A percentile compares a stretch with the other conserved stretches of the same genome.
Evolutionary conservation across 2,113 vertebrate species (phyloP).

Genomic region (Boleophthalmus pectinirostris): DNA sequence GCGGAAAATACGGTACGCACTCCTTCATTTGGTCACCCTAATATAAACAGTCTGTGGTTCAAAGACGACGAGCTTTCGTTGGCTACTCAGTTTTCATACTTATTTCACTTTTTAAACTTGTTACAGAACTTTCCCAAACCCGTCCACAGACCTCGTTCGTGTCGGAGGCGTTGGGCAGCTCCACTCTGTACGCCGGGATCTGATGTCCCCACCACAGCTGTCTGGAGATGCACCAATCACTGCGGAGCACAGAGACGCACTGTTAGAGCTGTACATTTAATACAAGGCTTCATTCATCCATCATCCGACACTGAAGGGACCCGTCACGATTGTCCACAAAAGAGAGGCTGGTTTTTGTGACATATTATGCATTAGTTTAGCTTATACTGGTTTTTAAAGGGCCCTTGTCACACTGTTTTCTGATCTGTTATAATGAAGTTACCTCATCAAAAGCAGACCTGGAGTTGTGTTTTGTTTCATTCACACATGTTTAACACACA

Average conservation of each 20-base stretch:
- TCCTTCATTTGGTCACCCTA: too few relatives aligned
- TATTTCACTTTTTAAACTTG: not conserved
- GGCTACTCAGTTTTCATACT: not conserved
- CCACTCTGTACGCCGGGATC: conserved; percentile 80
- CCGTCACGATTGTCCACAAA: conserved; percentile 6
- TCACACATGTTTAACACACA: too few relatives aligned
- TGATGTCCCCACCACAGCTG: conserved; percentile 87
- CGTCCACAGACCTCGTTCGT: conserved; percentile 56
- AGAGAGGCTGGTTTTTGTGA: not conserved
- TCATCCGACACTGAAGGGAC: conserved; percentile 7
- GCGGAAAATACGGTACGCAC: too few relatives aligned
- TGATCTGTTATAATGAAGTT: too few relatives aligned
- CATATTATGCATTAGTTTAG: not conserved
- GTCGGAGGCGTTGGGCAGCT: conserved; percentile 31
- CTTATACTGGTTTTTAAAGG: not conserved
- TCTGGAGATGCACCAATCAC: conserved; percentile 84
- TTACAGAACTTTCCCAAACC: not conserved
- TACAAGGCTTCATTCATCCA: conserved; percentile 44
- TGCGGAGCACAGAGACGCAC: conserved; percentile 45
- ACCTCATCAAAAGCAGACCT: too few relatives aligned
- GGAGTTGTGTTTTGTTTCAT: too few relatives aligned
- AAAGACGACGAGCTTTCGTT: too few relatives aligned
- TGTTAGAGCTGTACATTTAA: conserved; percentile 29
- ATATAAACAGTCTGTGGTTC: too few relatives aligned
- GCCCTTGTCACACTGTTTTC: too few relatives aligned